A percentile compares a stretch with the other conserved stretches of the same genome.
These are phyloP conservation scores for Unio delphinus DNA, from an alignment of 2,888 invertebrate genomes.

Conservation along the genomic window DNA sequence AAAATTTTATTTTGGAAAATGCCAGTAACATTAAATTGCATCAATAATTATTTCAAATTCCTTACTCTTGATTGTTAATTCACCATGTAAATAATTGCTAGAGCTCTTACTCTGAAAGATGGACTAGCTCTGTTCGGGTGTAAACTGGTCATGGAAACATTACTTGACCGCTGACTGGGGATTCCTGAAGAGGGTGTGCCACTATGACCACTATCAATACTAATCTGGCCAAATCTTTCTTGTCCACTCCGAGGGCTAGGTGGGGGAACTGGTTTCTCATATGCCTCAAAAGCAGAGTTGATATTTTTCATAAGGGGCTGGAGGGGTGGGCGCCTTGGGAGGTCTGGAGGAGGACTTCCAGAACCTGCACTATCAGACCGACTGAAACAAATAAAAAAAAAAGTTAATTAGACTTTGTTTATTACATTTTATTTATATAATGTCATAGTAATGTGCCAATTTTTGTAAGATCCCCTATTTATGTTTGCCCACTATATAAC, in stretches of 20 bases:
- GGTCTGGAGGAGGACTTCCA: conserved; percentile 32
- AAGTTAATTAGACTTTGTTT: neutral
- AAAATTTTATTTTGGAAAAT: no score
- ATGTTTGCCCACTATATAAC: no score
- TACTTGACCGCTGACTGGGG: neutral
- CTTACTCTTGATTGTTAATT: no score
- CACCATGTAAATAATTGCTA: neutral
- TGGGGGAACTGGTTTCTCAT: conserved; percentile 43
- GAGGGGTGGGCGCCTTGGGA: conserved; percentile 41
- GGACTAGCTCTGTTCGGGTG: conserved; percentile 18
- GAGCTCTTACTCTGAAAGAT: conserved; percentile 8
- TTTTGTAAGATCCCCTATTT: no score
- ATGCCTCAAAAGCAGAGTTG: conserved; percentile 52
- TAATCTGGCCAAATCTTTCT: conserved; percentile 22
- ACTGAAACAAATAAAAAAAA: conserved; percentile 8
- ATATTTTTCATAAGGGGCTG: conserved; percentile 45
- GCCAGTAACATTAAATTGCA: no score
- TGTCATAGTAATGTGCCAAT: no score
- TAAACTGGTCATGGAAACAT: conserved; percentile 4
- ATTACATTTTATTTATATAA: no score
- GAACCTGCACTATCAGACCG: conserved; percentile 29
- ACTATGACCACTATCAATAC: conserved; percentile 18
- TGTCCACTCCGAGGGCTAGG: conserved; percentile 23
- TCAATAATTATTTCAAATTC: no score
- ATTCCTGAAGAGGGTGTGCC: conserved; percentile 7